Percentiles rank a stretch among this genome's conserved stretches.
phyloP scores from a whole-genome alignment of 2,888 invertebrate species.

The Pyrgus malvae region DNA sequence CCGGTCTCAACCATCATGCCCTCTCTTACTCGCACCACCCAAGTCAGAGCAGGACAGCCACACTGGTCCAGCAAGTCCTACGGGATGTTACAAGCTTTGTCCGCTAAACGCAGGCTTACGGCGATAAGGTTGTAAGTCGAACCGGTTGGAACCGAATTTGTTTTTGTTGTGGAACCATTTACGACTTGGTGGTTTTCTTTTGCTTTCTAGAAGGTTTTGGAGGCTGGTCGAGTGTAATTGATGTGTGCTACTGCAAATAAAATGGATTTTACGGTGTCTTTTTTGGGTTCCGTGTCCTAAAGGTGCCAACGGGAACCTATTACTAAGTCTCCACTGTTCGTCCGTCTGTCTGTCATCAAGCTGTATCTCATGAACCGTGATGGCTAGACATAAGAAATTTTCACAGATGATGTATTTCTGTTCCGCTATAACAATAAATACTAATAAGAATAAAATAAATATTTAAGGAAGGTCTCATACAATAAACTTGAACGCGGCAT shows the following conservation, averaged over 20 bases:
- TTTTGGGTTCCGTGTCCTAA: too few relatives aligned
- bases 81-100: slow-evolving; percentile 19
- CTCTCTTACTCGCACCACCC: background rate
- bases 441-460: too few relatives aligned
- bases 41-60: slow-evolving; percentile 1
- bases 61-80: slow-evolving; percentile 19
- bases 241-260: background rate
- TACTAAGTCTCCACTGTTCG: too few relatives aligned
- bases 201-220: slow-evolving; percentile 8
- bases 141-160: slow-evolving; percentile 22
- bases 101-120: slow-evolving; percentile 18
- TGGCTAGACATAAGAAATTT: too few relatives aligned
- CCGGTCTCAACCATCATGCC: slow-evolving; percentile 15
- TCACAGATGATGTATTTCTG: too few relatives aligned
- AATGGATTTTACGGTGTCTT: too few relatives aligned
- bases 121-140: slow-evolving; percentile 19
- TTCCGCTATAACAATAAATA: too few relatives aligned
- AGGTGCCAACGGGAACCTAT: too few relatives aligned
- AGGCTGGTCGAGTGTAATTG: slow-evolving; percentile 5
- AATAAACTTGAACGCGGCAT: too few relatives aligned
- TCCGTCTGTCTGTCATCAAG: too few relatives aligned
- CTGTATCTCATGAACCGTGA: too few relatives aligned
- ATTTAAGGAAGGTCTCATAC: too few relatives aligned
- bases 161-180: slow-evolving; percentile 14
- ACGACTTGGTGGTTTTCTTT: slow-evolving; percentile 17